phyloP scores from a whole-genome alignment of 2,797 vertebrate genomes.

The Manis crassicaudata region DNA sequence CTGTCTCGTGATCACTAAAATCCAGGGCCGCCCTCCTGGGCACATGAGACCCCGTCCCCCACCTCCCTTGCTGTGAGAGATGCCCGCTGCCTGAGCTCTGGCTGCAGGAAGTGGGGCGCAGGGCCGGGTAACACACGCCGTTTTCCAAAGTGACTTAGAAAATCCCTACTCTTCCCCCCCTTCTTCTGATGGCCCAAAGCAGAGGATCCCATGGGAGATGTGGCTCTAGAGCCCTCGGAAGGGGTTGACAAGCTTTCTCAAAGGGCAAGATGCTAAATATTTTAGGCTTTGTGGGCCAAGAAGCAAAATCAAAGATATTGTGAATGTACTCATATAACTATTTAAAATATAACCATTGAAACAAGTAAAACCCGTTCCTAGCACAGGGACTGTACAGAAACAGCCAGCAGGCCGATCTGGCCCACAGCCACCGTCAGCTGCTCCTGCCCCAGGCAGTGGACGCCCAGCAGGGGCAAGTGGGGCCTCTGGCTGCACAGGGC shows the following conservation, averaged over 20 bases:
- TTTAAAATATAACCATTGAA: neutral
- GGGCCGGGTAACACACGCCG: rapidly evolving
- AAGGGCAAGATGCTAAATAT: neutral
- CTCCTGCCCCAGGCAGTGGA: no score
- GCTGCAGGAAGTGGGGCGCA: no score
- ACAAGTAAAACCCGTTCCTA: neutral
- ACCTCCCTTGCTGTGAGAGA: neutral
- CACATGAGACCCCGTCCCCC: neutral
- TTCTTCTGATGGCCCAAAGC: neutral
- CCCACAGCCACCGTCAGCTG: neutral
- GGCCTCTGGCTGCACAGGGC: neutral
- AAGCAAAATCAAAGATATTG: neutral
- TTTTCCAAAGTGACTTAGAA: neutral
- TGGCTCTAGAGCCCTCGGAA: neutral
- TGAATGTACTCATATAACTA: neutral
- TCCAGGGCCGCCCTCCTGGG: no score
- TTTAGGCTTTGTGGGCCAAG: neutral
- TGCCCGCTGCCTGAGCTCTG: neutral
- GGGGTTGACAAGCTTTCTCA: neutral
- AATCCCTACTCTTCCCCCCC: neutral
- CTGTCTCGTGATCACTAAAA: no score
- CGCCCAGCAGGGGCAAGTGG: no score
- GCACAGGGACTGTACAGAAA: neutral
- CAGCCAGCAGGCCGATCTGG: neutral
- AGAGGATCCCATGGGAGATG: neutral